These are phyloP conservation scores for Gallinago stenura DNA, from an alignment of 2,797 vertebrate genomes.

Conservation along the genomic window DNA sequence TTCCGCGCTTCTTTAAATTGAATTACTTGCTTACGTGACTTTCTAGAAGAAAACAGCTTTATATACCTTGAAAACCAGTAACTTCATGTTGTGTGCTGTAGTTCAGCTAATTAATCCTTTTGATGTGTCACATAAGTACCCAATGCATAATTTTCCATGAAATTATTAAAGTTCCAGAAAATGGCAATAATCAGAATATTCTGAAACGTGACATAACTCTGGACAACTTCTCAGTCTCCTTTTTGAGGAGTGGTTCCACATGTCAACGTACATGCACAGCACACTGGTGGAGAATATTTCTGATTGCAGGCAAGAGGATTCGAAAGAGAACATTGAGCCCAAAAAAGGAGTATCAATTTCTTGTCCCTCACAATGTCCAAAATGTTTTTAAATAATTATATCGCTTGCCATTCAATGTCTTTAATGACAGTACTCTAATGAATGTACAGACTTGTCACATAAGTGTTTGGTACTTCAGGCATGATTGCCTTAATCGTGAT, in stretches of 20 bases:
- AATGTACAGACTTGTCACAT: not conserved
- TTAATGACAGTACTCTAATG: not conserved
- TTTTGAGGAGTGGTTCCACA: not conserved
- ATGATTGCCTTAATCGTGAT: not conserved
- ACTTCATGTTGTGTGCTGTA: not conserved
- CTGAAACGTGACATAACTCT: not conserved
- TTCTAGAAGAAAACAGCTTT: not conserved
- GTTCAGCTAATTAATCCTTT: not conserved
- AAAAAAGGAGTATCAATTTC: not conserved
- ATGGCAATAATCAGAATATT: not conserved
- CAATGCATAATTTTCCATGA: not conserved
- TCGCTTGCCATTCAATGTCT: not conserved
- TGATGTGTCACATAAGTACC: not conserved
- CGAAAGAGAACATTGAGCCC: not conserved
- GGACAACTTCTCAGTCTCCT: not conserved
- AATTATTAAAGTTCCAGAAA: not conserved
- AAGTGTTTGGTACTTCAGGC: not conserved
- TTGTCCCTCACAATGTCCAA: not conserved
- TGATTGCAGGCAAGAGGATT: not conserved
- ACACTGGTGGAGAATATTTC: not conserved
- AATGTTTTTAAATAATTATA: not conserved
- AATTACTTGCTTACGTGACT: not conserved
- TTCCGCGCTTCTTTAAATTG: not conserved
- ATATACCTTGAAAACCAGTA: not conserved
- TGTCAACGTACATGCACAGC: accelerated